Base-by-base conservation (phyloP, 2,797 vertebrate species). In the Philypnodon macrostomus region DNA sequence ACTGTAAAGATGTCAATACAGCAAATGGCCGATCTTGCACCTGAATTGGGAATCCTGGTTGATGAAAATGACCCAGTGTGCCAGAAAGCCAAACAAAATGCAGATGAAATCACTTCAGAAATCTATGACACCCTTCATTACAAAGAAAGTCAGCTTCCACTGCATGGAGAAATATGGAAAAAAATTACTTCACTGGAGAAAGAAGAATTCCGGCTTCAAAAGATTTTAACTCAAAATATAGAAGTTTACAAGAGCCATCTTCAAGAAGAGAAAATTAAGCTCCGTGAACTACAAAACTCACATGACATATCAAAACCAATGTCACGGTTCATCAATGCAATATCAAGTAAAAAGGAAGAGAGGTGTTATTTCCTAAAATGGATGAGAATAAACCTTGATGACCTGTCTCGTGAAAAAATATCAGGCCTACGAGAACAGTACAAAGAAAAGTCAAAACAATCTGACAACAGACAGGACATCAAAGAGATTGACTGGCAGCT, bases 291-390 rank as follows among this genome's bases (percentile, higher is more conserved):
- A 36, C 90, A 91, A 33, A 66, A 65, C 1, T 37, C 65, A 1
- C 60, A 68, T 2, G 58, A 79, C 0, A 82, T 85, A 0, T 72
- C 87, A 4, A 6, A 31, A 0, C 79, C 75, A 0, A 70, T 92
- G 78, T 45, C 29, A 11, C 65, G 71, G 16, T 93, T 93, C 54
- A 65, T 92, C 1, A 13, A 0, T 0, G 86, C 84, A 17, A 57
- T 93, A 37, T 80, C 79, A 50, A 52, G 36, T 18, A 45, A 77
- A 9, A 39, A 0, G 0, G 19, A 24, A 1, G 86, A 91, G 45
- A 88, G 80, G 21, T 41, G 56, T 2, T 92, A 75, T 37, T 94
- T 93, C 47, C 58, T 93, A 15, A 87, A 90, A 49, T 93, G 91
- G 91, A 75, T 92, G 81, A 74, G 82, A 50, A 86, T 90, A 46